Base-by-base conservation (phyloP, 2,888 invertebrate species). In the Melinaea menophilus region DNA sequence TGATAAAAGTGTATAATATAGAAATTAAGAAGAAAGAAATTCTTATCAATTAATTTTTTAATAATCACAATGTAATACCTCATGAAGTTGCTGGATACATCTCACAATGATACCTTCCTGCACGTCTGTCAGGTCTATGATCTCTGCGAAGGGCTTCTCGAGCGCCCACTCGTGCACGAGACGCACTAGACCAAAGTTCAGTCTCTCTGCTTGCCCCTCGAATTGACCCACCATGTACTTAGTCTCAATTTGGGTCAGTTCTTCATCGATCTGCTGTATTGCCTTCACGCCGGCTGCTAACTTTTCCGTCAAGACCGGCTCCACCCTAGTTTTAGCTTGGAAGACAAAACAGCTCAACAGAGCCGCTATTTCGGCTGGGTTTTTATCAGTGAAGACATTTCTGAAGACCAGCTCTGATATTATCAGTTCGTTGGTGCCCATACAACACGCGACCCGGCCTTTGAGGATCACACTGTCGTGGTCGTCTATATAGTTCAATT, bases 91-190 rank as follows among this genome's bases (percentile, higher is more conserved):
- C 79, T 99, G 99, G 70, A 99, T 99, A 78, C 98, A 98, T 58
- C 99, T 92, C 0, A 99, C 99, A 73, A 99, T 99, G 67, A 99
- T 96, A 1, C 99, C 99, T 83, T 99, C 99, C 81, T 99, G 99
- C 0, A 98, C 95, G 69, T 98, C 97, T 0, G 98, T 99, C 61
- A 97, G 86, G 72, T 94, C 92, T 94, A 97, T 98, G 65, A 99
- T 98, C 77, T 98, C 96, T 0, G 96, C 94, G 86, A 99, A 99
- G 0, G 98, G 96, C 92, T 97, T 95, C 74, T 97, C 96, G 57
- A 94, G 92, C 0, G 99, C 98, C 99, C 99, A 99, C 79, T 98
- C 96, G 81, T 98, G 97, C 0, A 99, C 98, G 2, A 98, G 98
- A 76, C 96, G 93, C 34, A 97, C 94, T n/a, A 99, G 90, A 1